Evolutionary conservation across 2,113 vertebrate genomes (phyloP).

Genomic region (Lophura nycthemera): DNA sequence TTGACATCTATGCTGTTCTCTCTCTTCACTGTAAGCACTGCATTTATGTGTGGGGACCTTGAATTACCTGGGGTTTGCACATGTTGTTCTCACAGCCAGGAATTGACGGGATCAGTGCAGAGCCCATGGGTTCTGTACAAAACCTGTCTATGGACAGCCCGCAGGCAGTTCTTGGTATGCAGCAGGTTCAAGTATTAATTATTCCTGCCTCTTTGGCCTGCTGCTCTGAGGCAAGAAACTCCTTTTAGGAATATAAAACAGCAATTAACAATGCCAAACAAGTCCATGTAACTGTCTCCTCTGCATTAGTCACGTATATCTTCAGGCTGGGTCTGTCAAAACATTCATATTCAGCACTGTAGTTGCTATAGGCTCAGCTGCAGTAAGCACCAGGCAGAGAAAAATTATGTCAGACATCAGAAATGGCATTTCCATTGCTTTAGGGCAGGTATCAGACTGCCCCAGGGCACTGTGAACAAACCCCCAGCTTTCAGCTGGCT

Average conservation of each 20-base stretch:
- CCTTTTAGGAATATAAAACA: background rate
- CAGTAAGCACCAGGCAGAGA: background rate
- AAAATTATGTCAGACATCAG: background rate
- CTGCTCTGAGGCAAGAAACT: background rate
- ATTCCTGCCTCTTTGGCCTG: background rate
- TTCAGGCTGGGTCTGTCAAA: background rate
- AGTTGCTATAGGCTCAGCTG: background rate
- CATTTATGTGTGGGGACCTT: background rate
- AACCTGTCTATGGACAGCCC: background rate
- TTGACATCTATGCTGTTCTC: background rate
- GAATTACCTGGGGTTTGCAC: background rate
- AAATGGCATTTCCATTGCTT: background rate
- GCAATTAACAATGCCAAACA: background rate
- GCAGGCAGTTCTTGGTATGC: background rate
- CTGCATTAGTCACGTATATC: background rate
- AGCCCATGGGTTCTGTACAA: background rate
- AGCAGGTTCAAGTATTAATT: background rate
- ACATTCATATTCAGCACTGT: background rate
- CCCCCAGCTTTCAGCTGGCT: background rate
- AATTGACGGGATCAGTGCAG: background rate
- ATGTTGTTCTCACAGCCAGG: background rate
- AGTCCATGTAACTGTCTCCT: background rate
- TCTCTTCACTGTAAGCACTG: background rate
- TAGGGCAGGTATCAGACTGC: background rate
- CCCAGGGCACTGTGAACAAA: background rate